Percentiles rank a stretch among this genome's conserved stretches.
phyloP scores from a whole-genome alignment of 2,797 vertebrate species.

The Schizothorax lantsangensis region DNA sequence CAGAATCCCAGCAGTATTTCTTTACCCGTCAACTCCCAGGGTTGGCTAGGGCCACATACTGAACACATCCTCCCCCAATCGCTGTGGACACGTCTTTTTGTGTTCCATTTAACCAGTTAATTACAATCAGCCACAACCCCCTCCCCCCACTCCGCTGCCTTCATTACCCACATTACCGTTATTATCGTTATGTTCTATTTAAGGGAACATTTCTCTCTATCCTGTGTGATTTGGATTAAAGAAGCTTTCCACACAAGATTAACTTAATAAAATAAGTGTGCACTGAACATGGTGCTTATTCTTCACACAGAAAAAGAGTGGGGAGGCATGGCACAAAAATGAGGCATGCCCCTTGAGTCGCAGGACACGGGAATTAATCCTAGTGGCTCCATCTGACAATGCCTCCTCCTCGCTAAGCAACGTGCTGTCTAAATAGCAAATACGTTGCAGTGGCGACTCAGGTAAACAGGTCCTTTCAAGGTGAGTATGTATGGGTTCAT shows the following conservation, averaged over 20 bases:
- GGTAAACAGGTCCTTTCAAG: conserved; percentile 49
- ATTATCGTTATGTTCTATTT: conserved; percentile 83
- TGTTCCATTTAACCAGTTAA: conserved; percentile 68
- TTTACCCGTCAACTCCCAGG: conserved; percentile 44
- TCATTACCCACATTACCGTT: conserved; percentile 65
- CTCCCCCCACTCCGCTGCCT: conserved; percentile 27
- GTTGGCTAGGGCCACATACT: conserved; percentile 58
- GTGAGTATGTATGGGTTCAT: conserved; percentile 55
- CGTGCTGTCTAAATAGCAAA: conserved; percentile 22
- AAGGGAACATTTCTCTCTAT: conserved; percentile 81
- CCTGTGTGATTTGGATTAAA: conserved; percentile 89
- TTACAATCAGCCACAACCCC: conserved; percentile 60
- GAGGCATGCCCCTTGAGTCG: conserved; percentile 1
- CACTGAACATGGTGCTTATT: conserved; percentile 73
- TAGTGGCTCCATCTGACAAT: conserved; percentile 11
- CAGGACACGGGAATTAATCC: neutral
- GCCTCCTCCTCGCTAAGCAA: conserved; percentile 22
- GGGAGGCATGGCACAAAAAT: conserved; percentile 55
- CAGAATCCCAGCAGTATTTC: conserved; percentile 43
- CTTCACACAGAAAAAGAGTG: conserved; percentile 50
- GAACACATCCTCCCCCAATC: conserved; percentile 65
- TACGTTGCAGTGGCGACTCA: conserved; percentile 14
- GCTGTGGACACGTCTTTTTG: conserved; percentile 60
- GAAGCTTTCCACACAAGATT: conserved; percentile 86
- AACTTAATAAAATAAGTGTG: conserved; percentile 85